Conservation (phyloP, 2,888 invertebrate species). For the Dicroscelio sp. region DNA sequence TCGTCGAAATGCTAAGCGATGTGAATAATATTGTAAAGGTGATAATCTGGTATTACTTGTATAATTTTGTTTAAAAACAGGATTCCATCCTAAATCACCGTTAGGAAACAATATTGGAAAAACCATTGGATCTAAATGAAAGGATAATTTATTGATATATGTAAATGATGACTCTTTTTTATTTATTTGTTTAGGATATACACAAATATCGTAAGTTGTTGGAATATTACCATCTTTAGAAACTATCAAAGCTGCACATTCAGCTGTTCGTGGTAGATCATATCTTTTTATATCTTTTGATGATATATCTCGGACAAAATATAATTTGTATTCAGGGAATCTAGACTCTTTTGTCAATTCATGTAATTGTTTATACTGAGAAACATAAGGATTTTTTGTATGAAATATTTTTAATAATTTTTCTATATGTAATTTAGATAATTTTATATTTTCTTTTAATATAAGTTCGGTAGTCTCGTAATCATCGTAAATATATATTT, state of each 20-base stretch:
- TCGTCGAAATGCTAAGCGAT: conserved; percentile 6
- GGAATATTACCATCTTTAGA: neutral
- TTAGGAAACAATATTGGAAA: conserved; percentile 19
- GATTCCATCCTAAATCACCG: conserved; percentile 24
- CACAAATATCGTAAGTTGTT: neutral
- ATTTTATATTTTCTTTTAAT: too few species aligned
- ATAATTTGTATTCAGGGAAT: neutral
- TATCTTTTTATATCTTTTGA: neutral
- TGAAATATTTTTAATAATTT: neutral
- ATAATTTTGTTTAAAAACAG: neutral
- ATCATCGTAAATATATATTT: too few species aligned
- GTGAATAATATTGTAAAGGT: conserved; percentile 37
- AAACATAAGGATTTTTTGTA: conserved; percentile 12
- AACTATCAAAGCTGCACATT: neutral
- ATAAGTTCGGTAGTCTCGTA: too few species aligned
- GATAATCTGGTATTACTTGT: neutral
- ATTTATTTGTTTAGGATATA: neutral
- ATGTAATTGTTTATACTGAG: neutral
- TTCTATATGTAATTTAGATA: neutral
- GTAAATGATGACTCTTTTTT: neutral
- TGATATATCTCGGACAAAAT: neutral
- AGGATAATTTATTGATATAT: conserved; percentile 14
- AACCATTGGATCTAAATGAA: conserved; percentile 11
- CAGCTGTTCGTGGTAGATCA: conserved; percentile 12
- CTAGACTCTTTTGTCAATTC: neutral